Conservation (phyloP, 2,113 vertebrate genomes). For the Cololabis saira region DNA sequence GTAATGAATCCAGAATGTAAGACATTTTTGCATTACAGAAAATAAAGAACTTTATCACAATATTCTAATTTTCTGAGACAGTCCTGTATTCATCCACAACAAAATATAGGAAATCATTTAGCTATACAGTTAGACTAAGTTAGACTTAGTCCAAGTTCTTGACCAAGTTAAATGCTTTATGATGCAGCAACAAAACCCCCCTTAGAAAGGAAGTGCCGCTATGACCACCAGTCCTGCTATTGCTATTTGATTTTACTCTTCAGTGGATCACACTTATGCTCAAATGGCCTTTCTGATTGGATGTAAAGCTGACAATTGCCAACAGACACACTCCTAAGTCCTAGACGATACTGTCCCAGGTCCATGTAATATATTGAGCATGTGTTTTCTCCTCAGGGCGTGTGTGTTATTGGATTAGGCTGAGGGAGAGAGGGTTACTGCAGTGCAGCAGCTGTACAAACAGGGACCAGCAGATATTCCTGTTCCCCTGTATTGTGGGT, state of each 20-base stretch:
- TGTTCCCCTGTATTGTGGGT: constrained; percentile 63
- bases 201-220: not conserved
- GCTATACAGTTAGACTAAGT: too few species aligned
- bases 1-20: too few species aligned
- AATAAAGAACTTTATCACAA: too few species aligned
- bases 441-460: constrained; percentile 80
- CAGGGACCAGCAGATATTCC: constrained; percentile 72
- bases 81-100: not conserved
- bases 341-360: not conserved
- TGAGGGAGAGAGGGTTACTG: constrained; percentile 64
- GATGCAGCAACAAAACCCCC: not conserved
- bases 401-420: constrained; percentile 37
- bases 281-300: constrained; percentile 18
- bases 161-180: too few species aligned
- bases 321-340: constrained; percentile 16
- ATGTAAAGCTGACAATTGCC: constrained; percentile 19
- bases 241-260: not conserved
- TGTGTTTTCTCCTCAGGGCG: constrained; percentile 11
- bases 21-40: too few species aligned
- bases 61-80: too few species aligned
- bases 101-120: not conserved
- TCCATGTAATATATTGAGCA: constrained; percentile 22
- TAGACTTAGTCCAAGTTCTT: too few species aligned
- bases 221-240: not conserved
- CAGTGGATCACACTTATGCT: constrained; percentile 16